Conservation (phyloP, 1,140 invertebrate genomes). For the Zaprionus davidi region DNA sequence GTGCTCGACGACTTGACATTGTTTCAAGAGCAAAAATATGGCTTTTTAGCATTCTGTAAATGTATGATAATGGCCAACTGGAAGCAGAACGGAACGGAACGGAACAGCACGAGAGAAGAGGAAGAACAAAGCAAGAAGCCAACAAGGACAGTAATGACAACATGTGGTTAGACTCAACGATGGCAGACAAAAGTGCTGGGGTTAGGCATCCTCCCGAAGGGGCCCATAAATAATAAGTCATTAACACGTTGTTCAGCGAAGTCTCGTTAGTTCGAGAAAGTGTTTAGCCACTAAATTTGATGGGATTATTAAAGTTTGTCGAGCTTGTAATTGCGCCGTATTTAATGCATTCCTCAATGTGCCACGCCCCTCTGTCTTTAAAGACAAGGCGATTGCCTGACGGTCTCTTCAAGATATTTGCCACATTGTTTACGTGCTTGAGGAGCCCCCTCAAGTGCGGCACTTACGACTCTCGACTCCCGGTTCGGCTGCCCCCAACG, state of each 20-base stretch:
- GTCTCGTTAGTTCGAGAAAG: not conserved
- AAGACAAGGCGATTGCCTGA: not conserved
- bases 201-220: not conserved
- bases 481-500: not conserved
- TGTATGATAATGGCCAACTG: slow-evolving; percentile 48
- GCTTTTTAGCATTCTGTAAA: slow-evolving; percentile 62
- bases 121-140: not conserved
- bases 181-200: not conserved
- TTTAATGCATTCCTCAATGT: not conserved
- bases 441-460: slow-evolving; percentile 17
- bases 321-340: slow-evolving; percentile 23
- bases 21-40: slow-evolving; percentile 75
- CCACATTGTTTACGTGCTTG: slow-evolving; percentile 21
- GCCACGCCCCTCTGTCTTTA: not conserved
- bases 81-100: slow-evolving; percentile 23
- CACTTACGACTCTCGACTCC: slow-evolving; percentile 3
- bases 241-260: slow-evolving; percentile 19
- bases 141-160: slow-evolving; percentile 35
- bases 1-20: slow-evolving; percentile 76
- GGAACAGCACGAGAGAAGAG: not conserved
- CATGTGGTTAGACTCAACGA: slow-evolving; percentile 25
- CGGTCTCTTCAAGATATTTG: slow-evolving; percentile 4
- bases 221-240: slow-evolving; percentile 38
- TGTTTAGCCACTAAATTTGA: slow-evolving; percentile 16
- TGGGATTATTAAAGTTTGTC: slow-evolving; percentile 24